Percentiles rank a stretch among this genome's conserved stretches.
Conservation (phyloP, 2,797 vertebrate species). For the Sebastes matsubarae region DNA sequence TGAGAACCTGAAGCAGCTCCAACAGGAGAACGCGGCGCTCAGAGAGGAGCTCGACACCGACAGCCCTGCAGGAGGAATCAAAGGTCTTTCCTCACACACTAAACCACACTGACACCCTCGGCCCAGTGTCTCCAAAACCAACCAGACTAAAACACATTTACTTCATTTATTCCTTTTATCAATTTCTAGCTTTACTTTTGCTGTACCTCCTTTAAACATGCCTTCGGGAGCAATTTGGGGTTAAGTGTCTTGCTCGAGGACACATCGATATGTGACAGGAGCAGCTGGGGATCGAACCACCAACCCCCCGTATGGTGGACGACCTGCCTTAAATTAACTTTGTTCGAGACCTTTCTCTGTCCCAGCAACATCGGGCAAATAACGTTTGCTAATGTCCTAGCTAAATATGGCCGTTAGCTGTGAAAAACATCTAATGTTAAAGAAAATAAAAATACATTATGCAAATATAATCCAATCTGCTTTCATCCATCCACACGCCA, state of each 20-base stretch:
- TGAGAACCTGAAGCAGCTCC: slow-evolving; percentile 86
- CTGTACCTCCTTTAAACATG: neutral
- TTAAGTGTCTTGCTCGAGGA: too few relatives aligned
- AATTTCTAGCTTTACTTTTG: neutral
- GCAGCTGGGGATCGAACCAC: too few relatives aligned
- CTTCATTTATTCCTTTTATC: neutral
- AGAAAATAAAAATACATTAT: too few relatives aligned
- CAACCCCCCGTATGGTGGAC: too few relatives aligned
- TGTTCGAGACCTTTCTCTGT: too few relatives aligned
- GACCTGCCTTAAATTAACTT: too few relatives aligned
- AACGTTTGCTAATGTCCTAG: neutral
- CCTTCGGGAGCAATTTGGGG: too few relatives aligned
- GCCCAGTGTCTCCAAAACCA: neutral
- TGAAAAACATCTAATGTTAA: too few relatives aligned
- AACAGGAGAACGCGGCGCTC: slow-evolving; percentile 86
- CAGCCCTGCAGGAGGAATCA: slow-evolving; percentile 68
- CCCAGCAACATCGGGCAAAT: too few relatives aligned
- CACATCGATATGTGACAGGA: too few relatives aligned
- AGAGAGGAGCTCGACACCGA: slow-evolving; percentile 87
- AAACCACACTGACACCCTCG: neutral
- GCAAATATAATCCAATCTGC: too few relatives aligned
- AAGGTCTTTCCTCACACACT: slow-evolving; percentile 63
- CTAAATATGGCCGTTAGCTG: neutral
- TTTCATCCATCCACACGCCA: too few relatives aligned
- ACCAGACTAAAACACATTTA: neutral